Conservation (phyloP, 1,140 invertebrate species). For the Pogonomyrmex californicus region DNA sequence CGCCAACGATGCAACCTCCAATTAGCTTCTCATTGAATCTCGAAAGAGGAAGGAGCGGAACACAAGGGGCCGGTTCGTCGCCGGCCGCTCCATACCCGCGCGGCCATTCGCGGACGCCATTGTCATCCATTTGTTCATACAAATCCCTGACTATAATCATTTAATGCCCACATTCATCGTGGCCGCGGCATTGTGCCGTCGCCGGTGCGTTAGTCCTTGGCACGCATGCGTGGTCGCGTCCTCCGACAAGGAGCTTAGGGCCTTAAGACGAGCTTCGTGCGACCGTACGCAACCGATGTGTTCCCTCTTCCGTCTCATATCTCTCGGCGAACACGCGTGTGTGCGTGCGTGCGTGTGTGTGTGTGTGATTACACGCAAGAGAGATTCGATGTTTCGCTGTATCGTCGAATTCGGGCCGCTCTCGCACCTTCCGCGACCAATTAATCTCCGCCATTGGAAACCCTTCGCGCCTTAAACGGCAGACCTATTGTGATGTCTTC, state of each 20-base stretch:
- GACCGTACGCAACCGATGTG: slow-evolving; percentile 57
- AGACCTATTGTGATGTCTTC: slow-evolving; percentile 62
- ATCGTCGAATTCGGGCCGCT: slow-evolving; percentile 61
- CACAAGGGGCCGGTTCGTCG: slow-evolving; percentile 61
- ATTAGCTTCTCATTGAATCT: slow-evolving; percentile 67
- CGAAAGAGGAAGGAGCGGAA: slow-evolving; percentile 65
- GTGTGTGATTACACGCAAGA: slow-evolving; percentile 36
- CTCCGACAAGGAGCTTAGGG: slow-evolving; percentile 78
- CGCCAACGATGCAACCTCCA: slow-evolving; percentile 58
- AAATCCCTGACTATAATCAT: slow-evolving; percentile 80
- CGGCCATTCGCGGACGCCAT: slow-evolving; percentile 75
- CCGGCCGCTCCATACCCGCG: slow-evolving; percentile 59
- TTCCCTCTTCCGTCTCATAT: background rate
- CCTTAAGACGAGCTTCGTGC: slow-evolving; percentile 76
- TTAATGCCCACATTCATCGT: slow-evolving; percentile 82
- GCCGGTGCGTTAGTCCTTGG: slow-evolving; percentile 77
- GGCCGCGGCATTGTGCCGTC: slow-evolving; percentile 74
- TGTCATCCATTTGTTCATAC: slow-evolving; percentile 82
- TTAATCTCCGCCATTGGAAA: slow-evolving; percentile 81
- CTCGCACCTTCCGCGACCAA: slow-evolving; percentile 77
- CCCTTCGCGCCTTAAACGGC: slow-evolving; percentile 66
- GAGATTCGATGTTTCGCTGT: slow-evolving; percentile 19
- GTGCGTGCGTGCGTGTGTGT: background rate
- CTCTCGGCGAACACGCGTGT: background rate
- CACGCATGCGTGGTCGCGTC: slow-evolving; percentile 81